phyloP scores from a whole-genome alignment of 2,888 invertebrate species.

The Hofmannophila pseudospretella region DNA sequence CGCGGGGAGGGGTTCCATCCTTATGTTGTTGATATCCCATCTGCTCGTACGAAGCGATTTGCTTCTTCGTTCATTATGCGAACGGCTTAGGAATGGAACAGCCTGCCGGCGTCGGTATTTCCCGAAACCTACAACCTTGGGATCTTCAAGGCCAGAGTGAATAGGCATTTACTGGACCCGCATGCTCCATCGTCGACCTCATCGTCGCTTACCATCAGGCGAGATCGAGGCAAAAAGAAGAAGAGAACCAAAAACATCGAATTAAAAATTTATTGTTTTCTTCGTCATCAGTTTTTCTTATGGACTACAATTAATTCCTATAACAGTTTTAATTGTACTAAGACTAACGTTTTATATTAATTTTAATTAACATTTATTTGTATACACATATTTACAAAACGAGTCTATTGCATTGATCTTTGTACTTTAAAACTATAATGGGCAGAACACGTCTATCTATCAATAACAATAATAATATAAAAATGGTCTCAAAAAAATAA shows the following conservation, averaged over 20 bases:
- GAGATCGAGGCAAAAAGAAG: no score
- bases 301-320: constrained; percentile 29
- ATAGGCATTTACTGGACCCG: no score
- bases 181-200: no score
- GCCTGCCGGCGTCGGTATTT: no score
- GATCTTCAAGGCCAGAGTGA: no score
- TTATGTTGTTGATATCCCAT: no score
- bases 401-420: constrained; percentile 43
- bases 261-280: constrained; percentile 25
- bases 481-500: constrained; percentile 26
- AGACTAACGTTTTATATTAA: constrained; percentile 42
- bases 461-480: constrained; percentile 18
- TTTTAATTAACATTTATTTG: constrained; percentile 41
- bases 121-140: no score
- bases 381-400: constrained; percentile 76
- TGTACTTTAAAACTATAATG: constrained; percentile 21
- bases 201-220: no score
- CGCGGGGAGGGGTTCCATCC: no score
- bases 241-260: constrained; percentile 3
- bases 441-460: constrained; percentile 10
- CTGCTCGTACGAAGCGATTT: no score
- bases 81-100: no score
- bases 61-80: no score
- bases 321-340: constrained; percentile 25
- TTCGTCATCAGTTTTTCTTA: constrained; percentile 45